These are phyloP conservation scores for Pedionomus torquatus DNA, from an alignment of 2,113 vertebrate genomes.

Conservation along the genomic window DNA sequence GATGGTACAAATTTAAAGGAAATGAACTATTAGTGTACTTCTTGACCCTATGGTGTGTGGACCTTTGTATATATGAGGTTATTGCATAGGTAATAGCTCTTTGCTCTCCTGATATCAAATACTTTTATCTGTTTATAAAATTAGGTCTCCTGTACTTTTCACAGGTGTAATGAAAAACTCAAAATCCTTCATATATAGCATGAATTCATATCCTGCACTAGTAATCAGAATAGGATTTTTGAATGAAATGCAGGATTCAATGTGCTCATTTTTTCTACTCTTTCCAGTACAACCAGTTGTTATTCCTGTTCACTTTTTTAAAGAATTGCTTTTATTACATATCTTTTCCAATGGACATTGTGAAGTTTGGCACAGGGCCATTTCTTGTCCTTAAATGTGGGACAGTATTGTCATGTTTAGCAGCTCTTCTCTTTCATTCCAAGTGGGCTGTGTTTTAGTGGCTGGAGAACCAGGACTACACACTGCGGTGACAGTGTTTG, in stretches of 20 bases:
- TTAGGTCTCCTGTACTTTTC: background rate
- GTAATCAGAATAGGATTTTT: background rate
- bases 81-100: background rate
- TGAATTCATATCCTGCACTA: background rate
- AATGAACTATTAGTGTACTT: background rate
- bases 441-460: background rate
- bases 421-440: background rate
- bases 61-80: background rate
- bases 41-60: background rate
- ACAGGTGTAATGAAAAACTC: background rate
- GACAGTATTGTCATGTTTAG: background rate
- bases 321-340: background rate
- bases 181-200: background rate
- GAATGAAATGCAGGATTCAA: background rate
- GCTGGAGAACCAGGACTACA: background rate
- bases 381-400: background rate
- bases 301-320: background rate
- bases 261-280: background rate
- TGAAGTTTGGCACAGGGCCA: background rate
- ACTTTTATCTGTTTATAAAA: background rate
- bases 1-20: background rate
- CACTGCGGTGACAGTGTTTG: fast-evolving
- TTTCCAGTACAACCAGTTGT: background rate
- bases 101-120: background rate
- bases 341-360: background rate